Base-by-base conservation (phyloP, 2,797 vertebrate species). In the Poeciliopsis turneri region DNA sequence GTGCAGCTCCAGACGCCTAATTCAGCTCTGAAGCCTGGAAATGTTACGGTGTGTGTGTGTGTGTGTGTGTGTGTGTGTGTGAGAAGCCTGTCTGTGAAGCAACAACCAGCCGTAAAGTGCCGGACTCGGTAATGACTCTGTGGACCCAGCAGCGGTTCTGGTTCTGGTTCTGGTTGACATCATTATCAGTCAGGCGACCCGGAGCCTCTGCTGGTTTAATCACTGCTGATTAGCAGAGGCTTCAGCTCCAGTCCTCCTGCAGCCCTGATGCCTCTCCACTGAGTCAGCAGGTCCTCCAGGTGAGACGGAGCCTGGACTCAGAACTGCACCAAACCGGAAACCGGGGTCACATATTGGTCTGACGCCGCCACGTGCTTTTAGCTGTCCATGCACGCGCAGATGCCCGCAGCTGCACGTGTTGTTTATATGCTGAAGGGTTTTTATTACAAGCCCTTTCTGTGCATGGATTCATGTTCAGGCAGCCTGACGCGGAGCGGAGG, bases 21-120 rank as follows among this genome's bases (percentile, higher is more conserved):
- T 80, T 84, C 76, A 78, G 18, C 72, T 78, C 59, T 82, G 76
- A 86, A 78, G 81, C 82, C 72, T 57, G 47, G 41, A 73, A 43
- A 49, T 28, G 49, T 77, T 76, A 75, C 66, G 72, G 68, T 49
- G 45, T 30, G 36, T 36, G 57, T 68, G 72, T 75, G 45, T 36
- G 69, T 28, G 57, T 18, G n/a, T 46, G 47, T 72, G 70, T 74
- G 43, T 33, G 66, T 68, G 69, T 75, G 45, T 92, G 81, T 93
- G 90, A 92, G 88, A 88, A 85, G 43, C 74, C 64, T 36, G 82
- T 77, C 87, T 90, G 86, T 74, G 84, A 86, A 90, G 78, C 88
- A 87, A 88, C 86, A 86, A 84, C 76, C 90, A 85, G 85, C 88
- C 78, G 79, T 88, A 90, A 93, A 88, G 86, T 84, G 87, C 82